Base-by-base conservation (phyloP, 2,113 vertebrate species). In the Coregonus clupeaformis region DNA sequence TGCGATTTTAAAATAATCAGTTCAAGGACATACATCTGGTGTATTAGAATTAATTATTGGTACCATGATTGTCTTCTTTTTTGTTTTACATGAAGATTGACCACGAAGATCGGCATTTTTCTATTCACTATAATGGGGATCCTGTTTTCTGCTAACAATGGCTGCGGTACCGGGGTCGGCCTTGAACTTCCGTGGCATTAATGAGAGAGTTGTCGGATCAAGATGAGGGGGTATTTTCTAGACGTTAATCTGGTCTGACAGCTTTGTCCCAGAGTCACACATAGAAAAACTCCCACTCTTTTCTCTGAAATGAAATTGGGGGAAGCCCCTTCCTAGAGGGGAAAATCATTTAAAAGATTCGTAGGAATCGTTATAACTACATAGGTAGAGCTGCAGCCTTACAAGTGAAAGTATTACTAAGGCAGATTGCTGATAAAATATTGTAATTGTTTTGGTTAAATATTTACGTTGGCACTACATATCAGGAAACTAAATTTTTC, bases 361-460 rank as follows among this genome's bases (percentile, higher is more conserved):
- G 63, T 22, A 36, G 75, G 73, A 66, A 75, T 89, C 71, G 77
- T 79, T 76, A 73, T 83, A 85, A 83, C 85, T 79, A 79, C 70
- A 72, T 82, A 81, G 73, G 9, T 20, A 30, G 27, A 59, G 52
- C 27, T 42, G 24, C 1, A 62, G 75, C 47, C 65, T 68, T 2
- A 22, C 71, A 64, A 25, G 22, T 55, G 52, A 20, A 55, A 18
- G 18, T 55, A 55, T 55, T 55, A 55, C 52, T 6, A 20, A 20
- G 52, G 20, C 13, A 55, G 52, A 55, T 80, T 24, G 66, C 16
- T 55, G 13, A 18, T 55, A 4, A 55, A 55, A 55, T 20, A 55
- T 20, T 6, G 16, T 55, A 18, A 20, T 55, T 55, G 5, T 20
- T 55, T 18, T 20, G 36, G 36, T 7, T 42, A 42, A 42, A 42